Evolutionary conservation across 1,140 invertebrate species (phyloP).

Genomic region (Gonatopus flavifemur): DNA sequence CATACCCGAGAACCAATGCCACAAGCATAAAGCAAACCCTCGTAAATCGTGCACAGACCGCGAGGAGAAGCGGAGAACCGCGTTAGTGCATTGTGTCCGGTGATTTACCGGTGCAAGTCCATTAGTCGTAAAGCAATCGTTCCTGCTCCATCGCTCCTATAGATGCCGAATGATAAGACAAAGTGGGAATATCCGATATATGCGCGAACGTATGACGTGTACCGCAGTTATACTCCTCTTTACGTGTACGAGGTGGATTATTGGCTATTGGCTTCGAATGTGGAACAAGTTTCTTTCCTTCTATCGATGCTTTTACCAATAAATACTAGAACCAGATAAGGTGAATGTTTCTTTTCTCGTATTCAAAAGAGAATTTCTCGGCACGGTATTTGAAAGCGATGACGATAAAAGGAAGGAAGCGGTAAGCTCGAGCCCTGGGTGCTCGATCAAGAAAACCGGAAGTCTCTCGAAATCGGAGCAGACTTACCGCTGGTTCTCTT

Average conservation of each 20-base stretch:
- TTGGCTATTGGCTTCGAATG: too few species aligned
- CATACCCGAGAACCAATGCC: slow-evolving; percentile 21
- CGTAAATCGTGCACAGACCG: slow-evolving; percentile 35
- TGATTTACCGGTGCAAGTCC: slow-evolving; percentile 47
- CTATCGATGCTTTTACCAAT: too few species aligned
- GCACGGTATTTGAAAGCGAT: too few species aligned
- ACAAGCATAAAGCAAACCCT: slow-evolving; percentile 30
- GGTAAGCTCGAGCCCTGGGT: neutral
- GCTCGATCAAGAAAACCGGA: slow-evolving; percentile 19
- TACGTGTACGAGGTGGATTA: neutral
- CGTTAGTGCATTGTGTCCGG: slow-evolving; percentile 30
- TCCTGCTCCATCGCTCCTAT: slow-evolving; percentile 33
- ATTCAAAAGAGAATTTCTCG: too few species aligned
- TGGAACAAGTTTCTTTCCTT: too few species aligned
- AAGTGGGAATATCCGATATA: slow-evolving; percentile 32
- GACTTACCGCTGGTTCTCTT: slow-evolving; percentile 21
- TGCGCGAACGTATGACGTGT: neutral
- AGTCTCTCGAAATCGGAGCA: slow-evolving; percentile 23
- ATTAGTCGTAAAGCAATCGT: slow-evolving; percentile 45
- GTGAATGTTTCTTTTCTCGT: too few species aligned
- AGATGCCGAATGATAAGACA: slow-evolving; percentile 40
- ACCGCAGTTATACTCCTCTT: neutral
- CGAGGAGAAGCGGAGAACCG: too few species aligned
- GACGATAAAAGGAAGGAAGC: too few species aligned
- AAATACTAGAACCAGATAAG: too few species aligned